Percentiles rank a stretch among this genome's conserved stretches.
These are phyloP conservation scores for Atractosteus spatula DNA, from an alignment of 2,113 vertebrate genomes.

Conservation along the genomic window DNA sequence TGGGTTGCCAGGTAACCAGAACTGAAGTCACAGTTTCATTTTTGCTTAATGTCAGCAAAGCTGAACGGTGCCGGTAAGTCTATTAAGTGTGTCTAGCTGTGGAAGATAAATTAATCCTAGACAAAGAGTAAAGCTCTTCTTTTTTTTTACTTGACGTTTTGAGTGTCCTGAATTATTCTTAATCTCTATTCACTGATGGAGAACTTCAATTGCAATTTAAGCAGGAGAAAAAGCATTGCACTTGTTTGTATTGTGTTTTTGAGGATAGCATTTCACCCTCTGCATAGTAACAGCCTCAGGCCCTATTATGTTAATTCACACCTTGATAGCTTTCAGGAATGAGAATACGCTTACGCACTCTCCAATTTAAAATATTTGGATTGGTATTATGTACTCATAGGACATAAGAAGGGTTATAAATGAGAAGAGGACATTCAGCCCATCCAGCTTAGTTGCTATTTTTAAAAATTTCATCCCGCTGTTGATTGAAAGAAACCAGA, in stretches of 20 bases:
- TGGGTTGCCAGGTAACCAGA: constrained; percentile 11
- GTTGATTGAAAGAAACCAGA: no score
- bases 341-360: no score
- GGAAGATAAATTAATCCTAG: not conserved
- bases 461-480: no score
- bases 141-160: constrained; percentile 6
- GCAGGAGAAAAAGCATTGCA: constrained; percentile 21
- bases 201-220: constrained; percentile 22
- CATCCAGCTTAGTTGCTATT: no score
- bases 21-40: not conserved
- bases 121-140: constrained; percentile 18
- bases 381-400: no score
- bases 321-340: no score
- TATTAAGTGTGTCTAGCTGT: not conserved
- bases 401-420: no score
- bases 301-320: no score
- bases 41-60: constrained; percentile 6
- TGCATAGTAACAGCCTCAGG: no score
- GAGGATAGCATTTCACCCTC: not conserved
- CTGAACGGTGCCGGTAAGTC: constrained; percentile 7
- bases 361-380: no score
- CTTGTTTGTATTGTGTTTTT: not conserved
- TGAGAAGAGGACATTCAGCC: no score
- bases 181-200: not conserved
- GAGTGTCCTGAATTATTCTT: constrained; percentile 13